phyloP scores from a whole-genome alignment of 1,140 invertebrate species.

The Saccostrea glomerata region DNA sequence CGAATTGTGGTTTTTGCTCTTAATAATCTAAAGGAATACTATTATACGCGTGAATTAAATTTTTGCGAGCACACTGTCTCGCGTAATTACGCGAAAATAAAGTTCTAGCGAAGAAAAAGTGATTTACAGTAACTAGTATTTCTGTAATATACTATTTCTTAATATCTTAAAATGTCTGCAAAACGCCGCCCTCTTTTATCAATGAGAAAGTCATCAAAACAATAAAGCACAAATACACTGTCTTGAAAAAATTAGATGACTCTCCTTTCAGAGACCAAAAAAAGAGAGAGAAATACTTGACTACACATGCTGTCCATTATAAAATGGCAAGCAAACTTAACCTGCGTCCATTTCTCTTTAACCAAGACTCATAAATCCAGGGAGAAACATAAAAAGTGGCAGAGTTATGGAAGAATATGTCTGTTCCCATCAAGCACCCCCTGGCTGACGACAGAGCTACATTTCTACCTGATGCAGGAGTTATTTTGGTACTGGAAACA shows the following conservation, averaged over 20 bases:
- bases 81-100: no score
- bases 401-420: not conserved
- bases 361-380: not conserved
- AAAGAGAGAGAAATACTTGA: not conserved
- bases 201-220: no score
- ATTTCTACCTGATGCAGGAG: not conserved
- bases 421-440: not conserved
- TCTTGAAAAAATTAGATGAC: not conserved
- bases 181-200: no score
- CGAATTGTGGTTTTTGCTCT: no score
- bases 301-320: not conserved
- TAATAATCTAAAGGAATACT: no score
- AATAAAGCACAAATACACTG: no score
- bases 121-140: no score
- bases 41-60: no score
- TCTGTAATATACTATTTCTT: no score
- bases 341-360: not conserved
- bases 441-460: not conserved
- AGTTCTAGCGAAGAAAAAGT: no score
- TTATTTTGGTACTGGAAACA: constrained; percentile 1
- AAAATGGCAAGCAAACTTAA: constrained; percentile 2
- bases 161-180: no score
- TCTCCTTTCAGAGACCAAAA: not conserved
- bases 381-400: not conserved
- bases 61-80: no score